These are phyloP conservation scores for Sebastes nivosus DNA, from an alignment of 2,797 vertebrate genomes.

Conservation along the genomic window DNA sequence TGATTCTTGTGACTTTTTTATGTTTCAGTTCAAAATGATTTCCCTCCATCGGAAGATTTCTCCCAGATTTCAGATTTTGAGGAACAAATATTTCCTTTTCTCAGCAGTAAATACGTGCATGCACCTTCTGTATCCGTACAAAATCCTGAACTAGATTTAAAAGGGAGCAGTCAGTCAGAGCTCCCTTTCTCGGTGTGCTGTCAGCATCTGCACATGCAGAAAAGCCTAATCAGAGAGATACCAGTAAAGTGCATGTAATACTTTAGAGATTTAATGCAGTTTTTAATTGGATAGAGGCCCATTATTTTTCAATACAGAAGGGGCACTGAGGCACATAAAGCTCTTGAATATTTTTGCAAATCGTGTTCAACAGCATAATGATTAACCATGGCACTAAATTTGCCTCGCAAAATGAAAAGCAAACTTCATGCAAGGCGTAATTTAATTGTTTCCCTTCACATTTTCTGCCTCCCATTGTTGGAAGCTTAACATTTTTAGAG, in stretches of 20 bases:
- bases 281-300: slow-evolving; percentile 91
- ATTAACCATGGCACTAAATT: slow-evolving; percentile 88
- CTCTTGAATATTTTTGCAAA: slow-evolving; percentile 91
- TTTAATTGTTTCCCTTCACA: slow-evolving; percentile 90
- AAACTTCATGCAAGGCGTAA: slow-evolving; percentile 90
- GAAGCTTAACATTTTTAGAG: slow-evolving; percentile 86
- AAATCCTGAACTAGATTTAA: slow-evolving; percentile 74
- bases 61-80: slow-evolving; percentile 18
- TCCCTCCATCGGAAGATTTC: background rate
- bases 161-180: slow-evolving; percentile 72
- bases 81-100: background rate
- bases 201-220: slow-evolving; percentile 87
- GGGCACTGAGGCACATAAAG: slow-evolving; percentile 90
- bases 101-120: slow-evolving; percentile 19
- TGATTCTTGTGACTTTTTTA: background rate
- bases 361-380: slow-evolving; percentile 90
- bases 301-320: slow-evolving; percentile 91
- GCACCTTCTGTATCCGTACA: slow-evolving; percentile 40
- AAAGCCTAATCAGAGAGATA: slow-evolving; percentile 88
- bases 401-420: slow-evolving; percentile 90
- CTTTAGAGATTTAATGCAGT: slow-evolving; percentile 90
- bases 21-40: background rate
- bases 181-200: slow-evolving; percentile 75
- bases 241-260: slow-evolving; percentile 89
- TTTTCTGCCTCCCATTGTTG: slow-evolving; percentile 87